Evolutionary conservation across 1,140 invertebrate genomes (phyloP), one percentile per base, ranked within the genome.

Genomic region (Drosophila bocqueti): DNA sequence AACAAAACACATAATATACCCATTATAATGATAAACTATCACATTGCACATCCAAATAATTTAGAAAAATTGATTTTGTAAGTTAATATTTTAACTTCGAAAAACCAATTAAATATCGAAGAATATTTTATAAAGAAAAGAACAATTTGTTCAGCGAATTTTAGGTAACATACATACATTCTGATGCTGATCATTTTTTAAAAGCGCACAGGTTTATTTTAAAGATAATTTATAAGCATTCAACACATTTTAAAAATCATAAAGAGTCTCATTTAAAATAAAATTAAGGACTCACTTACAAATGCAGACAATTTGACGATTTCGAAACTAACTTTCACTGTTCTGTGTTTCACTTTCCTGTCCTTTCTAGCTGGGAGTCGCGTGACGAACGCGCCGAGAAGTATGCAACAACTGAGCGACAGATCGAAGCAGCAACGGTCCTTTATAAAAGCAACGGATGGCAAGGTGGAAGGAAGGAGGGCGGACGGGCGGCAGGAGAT

Each of bases 361-460:
- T 43, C 29, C 21, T 31, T 63, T 59, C 63, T 47, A 7, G 38
- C 36, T 60, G 71, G 50, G 0, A 40, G 36, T 65, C 66, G 50
- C 64, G 69, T 43, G 79, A 82, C 72, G 79, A 82, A 73, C 78
- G 76, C 79, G 79, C 79, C 86, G 86, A 82, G 82, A 82, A 82
- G 75, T 86, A 85, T 85, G 86, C 72, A 85, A 85, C 86, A 90
- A 90, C 85, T 90, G 81, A 90, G 79, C 79, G 74, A 90, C 79
- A 90, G 85, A 90, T 90, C 85, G 79, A 82, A 90, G 76, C 68
- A 68, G 61, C 75, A 67, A 63, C 47, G 82, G 67, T 50, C 72
- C 84, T 80, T 91, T 90, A 86, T 86, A 90, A 85, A 74, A 68
- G 66, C 71, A 63, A 21, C 34, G n/a, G 54, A 16, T 24, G 54